These are phyloP conservation scores for Otus sunia DNA, from an alignment of 2,113 vertebrate genomes.

Conservation along the genomic window DNA sequence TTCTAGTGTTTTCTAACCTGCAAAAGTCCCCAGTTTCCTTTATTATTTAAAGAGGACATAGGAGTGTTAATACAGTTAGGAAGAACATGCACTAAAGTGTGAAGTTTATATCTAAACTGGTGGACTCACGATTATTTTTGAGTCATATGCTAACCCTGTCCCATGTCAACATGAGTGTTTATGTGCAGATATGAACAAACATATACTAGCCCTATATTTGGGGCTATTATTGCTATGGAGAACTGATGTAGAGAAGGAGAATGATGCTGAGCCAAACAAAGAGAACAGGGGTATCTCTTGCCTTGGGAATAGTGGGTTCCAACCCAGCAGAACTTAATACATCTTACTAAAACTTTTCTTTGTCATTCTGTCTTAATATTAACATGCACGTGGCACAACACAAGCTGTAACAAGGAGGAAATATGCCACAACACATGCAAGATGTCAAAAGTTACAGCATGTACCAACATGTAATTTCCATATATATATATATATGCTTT, in stretches of 20 bases:
- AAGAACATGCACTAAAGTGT: background rate
- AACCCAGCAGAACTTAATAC: background rate
- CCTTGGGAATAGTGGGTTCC: background rate
- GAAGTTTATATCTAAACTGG: background rate
- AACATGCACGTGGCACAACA: background rate
- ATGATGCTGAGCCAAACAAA: background rate
- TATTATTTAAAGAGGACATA: background rate
- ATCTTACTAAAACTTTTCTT: background rate
- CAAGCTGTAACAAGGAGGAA: background rate
- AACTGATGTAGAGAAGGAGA: background rate
- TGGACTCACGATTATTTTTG: background rate
- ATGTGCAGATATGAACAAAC: background rate
- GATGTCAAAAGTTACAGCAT: background rate
- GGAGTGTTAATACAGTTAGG: background rate
- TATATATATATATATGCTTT: background rate
- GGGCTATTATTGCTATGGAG: background rate
- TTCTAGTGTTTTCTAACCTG: background rate
- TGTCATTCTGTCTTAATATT: background rate
- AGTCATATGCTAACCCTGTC: background rate
- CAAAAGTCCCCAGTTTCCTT: background rate
- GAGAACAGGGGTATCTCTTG: background rate
- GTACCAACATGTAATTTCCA: background rate
- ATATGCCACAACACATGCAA: background rate
- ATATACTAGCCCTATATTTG: background rate
- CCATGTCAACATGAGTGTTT: background rate